phyloP scores from a whole-genome alignment of 2,113 vertebrate genomes.

The Lasiurus cinereus region DNA sequence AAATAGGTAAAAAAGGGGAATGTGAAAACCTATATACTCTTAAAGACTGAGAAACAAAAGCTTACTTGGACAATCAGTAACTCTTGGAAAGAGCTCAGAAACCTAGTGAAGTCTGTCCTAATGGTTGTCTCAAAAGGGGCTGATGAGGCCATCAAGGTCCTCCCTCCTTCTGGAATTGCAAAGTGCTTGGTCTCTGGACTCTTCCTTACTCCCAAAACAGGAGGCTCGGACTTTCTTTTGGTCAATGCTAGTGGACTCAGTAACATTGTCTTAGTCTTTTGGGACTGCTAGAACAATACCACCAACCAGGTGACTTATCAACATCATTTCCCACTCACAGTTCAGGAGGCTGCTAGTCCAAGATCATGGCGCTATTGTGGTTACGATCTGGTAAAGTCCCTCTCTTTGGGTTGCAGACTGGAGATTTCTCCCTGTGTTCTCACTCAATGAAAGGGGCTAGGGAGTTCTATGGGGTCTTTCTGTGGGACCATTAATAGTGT shows the following conservation, averaged over 20 bases:
- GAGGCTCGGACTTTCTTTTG: neutral
- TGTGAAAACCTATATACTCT: fast-evolving
- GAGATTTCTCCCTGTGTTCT: neutral
- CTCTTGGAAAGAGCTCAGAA: neutral
- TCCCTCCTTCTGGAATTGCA: neutral
- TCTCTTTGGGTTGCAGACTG: neutral
- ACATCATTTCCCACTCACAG: neutral
- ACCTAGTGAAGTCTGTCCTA: neutral
- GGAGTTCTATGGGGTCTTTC: neutral
- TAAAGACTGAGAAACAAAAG: neutral
- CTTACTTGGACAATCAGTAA: neutral
- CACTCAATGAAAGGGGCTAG: neutral
- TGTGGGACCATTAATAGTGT: too few relatives aligned
- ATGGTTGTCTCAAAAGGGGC: neutral
- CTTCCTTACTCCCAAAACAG: neutral
- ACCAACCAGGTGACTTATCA: neutral
- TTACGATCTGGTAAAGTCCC: neutral
- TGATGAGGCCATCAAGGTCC: too few relatives aligned
- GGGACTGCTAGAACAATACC: neutral
- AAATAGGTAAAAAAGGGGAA: neutral
- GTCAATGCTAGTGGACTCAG: neutral
- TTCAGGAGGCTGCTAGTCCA: neutral
- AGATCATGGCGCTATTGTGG: neutral
- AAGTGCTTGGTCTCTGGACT: neutral
- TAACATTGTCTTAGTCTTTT: neutral